Evolutionary conservation across 2,888 invertebrate species (phyloP), one percentile per base, ranked within the genome.

Genomic region (Sepiola atlantica): DNA sequence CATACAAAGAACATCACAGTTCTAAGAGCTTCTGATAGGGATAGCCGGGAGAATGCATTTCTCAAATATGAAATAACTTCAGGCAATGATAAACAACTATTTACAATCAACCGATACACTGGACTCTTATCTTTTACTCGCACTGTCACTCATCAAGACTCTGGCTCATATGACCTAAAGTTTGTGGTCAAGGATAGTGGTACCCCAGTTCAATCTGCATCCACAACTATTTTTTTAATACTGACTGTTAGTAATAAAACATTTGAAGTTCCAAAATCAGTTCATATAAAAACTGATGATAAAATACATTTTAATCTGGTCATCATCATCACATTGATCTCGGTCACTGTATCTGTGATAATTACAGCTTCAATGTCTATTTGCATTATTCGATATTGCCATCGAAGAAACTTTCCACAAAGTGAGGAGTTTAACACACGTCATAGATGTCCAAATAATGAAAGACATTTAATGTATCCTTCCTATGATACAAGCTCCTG

Each of bases 111-210:
- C n/a, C n/a, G 77, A n/a, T 77, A 77, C 32, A 77, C 77, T 77
- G 77, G 77, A 2, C 32, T n/a, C n/a, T 77, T 77, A 77, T 77
- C 77, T 77, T 77, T 77, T 18, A 77, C 77, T 77, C 77, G 77
- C 18, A 77, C 77, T 77, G 77, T 77, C 32, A 77, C 77, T 32
- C 77, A 77, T 14, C 77, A 77, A 77, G 77, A 77, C 32, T n/a
- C 77, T 77, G 77, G 77, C 32, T 77, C 77, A 77, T 77, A 77
- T 77, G 77, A 77, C n/a, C 14, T 77, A 18, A n/a, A 77, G 77
- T 77, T 77, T 77, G 32, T 77, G n/a, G 77, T 77, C 77, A 77
- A 77, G 77, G 77, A 77, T 77, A 77, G n/a, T 77, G 77, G 77
- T 32, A 77, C n/a, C 14, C 77, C 77, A 77, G 77, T 77, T 8